A percentile compares a stretch with the other conserved stretches of the same genome.
Evolutionary conservation across 2,888 invertebrate species (phyloP).

Genomic region (Tetragonula carbonaria): DNA sequence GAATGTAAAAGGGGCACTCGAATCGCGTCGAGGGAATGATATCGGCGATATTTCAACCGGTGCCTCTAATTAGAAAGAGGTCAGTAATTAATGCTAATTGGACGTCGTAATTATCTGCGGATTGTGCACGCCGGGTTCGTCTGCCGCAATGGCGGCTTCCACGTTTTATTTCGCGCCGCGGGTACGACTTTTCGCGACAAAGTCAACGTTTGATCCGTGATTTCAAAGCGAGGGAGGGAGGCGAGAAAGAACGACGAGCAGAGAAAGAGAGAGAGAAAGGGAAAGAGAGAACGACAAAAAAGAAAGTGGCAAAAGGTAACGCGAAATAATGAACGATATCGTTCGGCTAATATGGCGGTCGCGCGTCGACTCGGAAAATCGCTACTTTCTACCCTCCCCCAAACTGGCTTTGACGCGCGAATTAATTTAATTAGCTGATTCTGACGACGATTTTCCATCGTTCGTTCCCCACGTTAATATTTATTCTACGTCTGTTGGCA

Average conservation of each 20-base stretch:
- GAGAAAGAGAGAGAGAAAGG: background rate
- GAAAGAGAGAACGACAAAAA: background rate
- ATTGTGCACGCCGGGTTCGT: slow-evolving; percentile 59
- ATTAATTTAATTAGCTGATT: slow-evolving; percentile 66
- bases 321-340: slow-evolving; percentile 56
- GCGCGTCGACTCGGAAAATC: slow-evolving; percentile 53
- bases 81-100: slow-evolving; percentile 77
- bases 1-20: slow-evolving; percentile 46
- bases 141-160: slow-evolving; percentile 51
- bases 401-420: slow-evolving; percentile 48
- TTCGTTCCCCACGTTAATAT: slow-evolving; percentile 26
- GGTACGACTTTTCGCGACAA: slow-evolving; percentile 46
- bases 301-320: slow-evolving; percentile 17
- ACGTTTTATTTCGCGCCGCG: slow-evolving; percentile 47
- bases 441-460: slow-evolving; percentile 45
- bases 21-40: slow-evolving; percentile 58
- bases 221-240: slow-evolving; percentile 33
- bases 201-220: slow-evolving; percentile 54
- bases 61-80: slow-evolving; percentile 74
- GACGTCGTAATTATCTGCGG: slow-evolving; percentile 72
- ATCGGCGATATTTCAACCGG: slow-evolving; percentile 67
- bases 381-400: slow-evolving; percentile 33
- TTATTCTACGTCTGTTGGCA: slow-evolving; percentile 15
- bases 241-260: background rate
- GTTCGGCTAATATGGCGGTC: slow-evolving; percentile 61